Evolutionary conservation across 2,888 invertebrate genomes (phyloP), one percentile per base, ranked within the genome.

Genomic region (Amiota communis): DNA sequence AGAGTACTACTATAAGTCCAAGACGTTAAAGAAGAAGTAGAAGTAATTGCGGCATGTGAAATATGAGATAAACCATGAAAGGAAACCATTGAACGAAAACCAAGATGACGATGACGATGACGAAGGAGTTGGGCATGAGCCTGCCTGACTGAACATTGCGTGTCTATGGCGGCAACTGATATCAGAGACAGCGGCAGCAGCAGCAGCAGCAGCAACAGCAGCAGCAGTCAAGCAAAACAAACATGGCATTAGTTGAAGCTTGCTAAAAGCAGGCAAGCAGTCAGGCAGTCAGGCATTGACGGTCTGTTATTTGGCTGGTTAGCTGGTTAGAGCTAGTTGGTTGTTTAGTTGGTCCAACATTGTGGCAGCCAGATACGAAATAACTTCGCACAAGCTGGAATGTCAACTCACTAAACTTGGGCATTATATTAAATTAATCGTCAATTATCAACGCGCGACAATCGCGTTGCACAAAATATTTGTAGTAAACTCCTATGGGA

Each of bases 391-490:
- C 83, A 83, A 86, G 81, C 75, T 80, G 78, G 83, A 86, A 83
- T 83, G 86, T 86, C 78, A 73, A 82, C 78, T 86, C 61, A 61
- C 71, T 71, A 84, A 83, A 83, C 83, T 83, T 83, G 86, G 83
- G 85, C 86, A 83, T 83, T 85, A 84, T 84, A 86, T 83, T 83
- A 86, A 83, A 83, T 86, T 86, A 83, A 83, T 86, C 83, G 83
- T 83, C 83, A 83, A 83, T 83, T 83, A 86, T 83, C 84, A 83
- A 82, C 75, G 81, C 76, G 74, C 80, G 65, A 65, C 65, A 65
- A 65, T 65, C 65, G 65, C 65, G 65, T 49, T 65, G 65, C 65
- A 36, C 36, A 65, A 65, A 65, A 65, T 65, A 65, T 65, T 65
- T 65, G 65, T 65, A 65, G 65, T 65, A 65, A 65, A 65, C 65